Conservation (phyloP, 2,888 invertebrate genomes). For the Orthonevra nobilis region DNA sequence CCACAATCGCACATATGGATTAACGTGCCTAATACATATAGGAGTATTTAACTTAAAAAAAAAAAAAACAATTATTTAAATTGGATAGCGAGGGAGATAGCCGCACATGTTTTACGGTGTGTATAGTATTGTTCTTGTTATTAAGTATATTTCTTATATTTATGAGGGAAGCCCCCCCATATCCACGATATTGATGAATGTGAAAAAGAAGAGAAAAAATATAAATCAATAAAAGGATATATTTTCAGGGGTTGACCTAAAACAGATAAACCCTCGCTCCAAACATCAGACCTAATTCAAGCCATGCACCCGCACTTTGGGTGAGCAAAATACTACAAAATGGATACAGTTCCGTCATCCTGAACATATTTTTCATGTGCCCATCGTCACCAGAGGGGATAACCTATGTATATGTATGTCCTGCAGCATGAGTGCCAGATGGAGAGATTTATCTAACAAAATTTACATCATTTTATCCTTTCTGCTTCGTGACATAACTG, state of each 20-base stretch:
- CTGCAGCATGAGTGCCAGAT: constrained; percentile 33
- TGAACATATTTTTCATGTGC: constrained; percentile 24
- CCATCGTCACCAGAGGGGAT: no score
- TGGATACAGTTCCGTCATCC: constrained; percentile 2
- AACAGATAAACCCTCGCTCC: constrained; percentile 23
- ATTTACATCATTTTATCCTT: constrained; percentile 32
- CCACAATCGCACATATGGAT: constrained; percentile 61
- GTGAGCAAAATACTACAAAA: neutral
- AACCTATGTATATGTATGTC: constrained; percentile 16
- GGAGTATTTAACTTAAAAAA: neutral
- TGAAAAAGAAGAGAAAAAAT: constrained; percentile 19
- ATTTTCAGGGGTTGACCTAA: constrained; percentile 35
- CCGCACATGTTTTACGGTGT: constrained; percentile 42
- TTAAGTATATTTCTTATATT: neutral
- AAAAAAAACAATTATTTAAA: neutral
- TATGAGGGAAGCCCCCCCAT: neutral
- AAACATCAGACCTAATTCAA: constrained; percentile 47
- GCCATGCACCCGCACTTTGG: constrained; percentile 22
- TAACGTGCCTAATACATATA: constrained; percentile 43
- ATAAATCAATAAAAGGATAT: constrained; percentile 51
- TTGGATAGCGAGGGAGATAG: no score
- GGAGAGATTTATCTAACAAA: constrained; percentile 40
- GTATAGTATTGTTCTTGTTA: constrained; percentile 14
- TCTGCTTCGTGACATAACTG: constrained; percentile 37
- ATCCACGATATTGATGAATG: neutral